These are phyloP conservation scores for Aspiorhynchus laticeps DNA, from an alignment of 2,113 vertebrate species.

Conservation along the genomic window DNA sequence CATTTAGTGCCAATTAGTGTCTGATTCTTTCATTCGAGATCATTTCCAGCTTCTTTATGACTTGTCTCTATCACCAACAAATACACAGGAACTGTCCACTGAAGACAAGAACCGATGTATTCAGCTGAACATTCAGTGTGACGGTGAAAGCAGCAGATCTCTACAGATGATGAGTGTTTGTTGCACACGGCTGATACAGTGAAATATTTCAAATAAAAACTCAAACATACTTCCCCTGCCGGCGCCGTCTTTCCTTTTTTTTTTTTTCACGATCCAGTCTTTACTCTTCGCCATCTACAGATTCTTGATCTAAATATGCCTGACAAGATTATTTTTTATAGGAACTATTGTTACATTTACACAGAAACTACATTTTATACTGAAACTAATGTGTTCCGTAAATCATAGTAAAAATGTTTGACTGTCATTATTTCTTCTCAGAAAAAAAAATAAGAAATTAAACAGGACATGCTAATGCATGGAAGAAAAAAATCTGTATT, in stretches of 20 bases:
- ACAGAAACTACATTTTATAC: too few species aligned
- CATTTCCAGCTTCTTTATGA: background rate
- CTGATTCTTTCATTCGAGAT: background rate
- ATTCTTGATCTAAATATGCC: too few species aligned
- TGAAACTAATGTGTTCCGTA: too few species aligned
- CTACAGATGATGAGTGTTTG: background rate
- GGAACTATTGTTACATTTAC: too few species aligned
- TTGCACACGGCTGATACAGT: background rate
- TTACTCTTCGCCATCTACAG: slow-evolving; percentile 76
- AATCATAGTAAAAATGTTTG: too few species aligned
- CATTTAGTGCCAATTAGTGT: too few species aligned
- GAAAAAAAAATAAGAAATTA: too few species aligned
- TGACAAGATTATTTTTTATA: too few species aligned
- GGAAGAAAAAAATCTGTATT: too few species aligned
- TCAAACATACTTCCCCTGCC: slow-evolving; percentile 86
- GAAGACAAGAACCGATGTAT: background rate
- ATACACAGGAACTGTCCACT: background rate
- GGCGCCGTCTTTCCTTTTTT: slow-evolving; percentile 88
- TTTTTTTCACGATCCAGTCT: slow-evolving; percentile 93
- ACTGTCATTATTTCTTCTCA: too few species aligned
- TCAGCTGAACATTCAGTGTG: background rate
- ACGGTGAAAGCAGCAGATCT: background rate
- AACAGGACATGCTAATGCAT: too few species aligned
- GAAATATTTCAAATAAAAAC: background rate
- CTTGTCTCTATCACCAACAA: background rate